These are phyloP conservation scores for Conus betulinus DNA, from an alignment of 1,140 invertebrate genomes.

Conservation along the genomic window DNA sequence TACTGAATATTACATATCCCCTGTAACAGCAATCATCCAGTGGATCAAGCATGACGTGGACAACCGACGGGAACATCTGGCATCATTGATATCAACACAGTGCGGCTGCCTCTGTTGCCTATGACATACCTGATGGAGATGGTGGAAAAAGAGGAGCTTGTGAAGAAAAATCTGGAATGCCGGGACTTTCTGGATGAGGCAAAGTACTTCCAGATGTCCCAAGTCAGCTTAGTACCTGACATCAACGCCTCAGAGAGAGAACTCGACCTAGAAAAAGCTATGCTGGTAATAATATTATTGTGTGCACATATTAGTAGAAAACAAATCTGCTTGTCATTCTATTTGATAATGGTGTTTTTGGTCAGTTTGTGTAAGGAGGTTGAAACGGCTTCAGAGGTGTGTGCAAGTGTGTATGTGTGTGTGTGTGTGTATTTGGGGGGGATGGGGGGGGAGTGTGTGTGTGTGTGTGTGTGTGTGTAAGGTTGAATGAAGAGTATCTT, in stretches of 20 bases:
- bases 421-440: not conserved
- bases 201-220: conserved; percentile 73
- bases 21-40: conserved; percentile 60
- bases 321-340: too few relatives aligned
- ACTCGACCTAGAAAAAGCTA: conserved; percentile 74
- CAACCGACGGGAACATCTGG: conserved; percentile 57
- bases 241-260: conserved; percentile 66
- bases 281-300: conserved; percentile 63
- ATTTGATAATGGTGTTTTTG: too few relatives aligned
- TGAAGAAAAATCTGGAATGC: conserved; percentile 70
- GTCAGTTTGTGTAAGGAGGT: too few relatives aligned
- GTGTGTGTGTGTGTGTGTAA: not conserved
- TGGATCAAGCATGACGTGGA: conserved; percentile 68
- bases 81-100: conserved; percentile 67
- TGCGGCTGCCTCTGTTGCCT: conserved; percentile 72
- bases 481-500: not conserved
- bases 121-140: conserved; percentile 68
- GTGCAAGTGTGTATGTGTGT: not conserved
- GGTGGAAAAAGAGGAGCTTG: conserved; percentile 70
- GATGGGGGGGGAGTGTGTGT: too few relatives aligned
- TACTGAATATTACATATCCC: not conserved
- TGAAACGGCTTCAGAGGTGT: too few relatives aligned
- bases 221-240: conserved; percentile 65
- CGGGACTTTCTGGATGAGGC: conserved; percentile 73
- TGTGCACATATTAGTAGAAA: too few relatives aligned